phyloP scores from a whole-genome alignment of 2,113 vertebrate genomes.

The Litocranius walleri region DNA sequence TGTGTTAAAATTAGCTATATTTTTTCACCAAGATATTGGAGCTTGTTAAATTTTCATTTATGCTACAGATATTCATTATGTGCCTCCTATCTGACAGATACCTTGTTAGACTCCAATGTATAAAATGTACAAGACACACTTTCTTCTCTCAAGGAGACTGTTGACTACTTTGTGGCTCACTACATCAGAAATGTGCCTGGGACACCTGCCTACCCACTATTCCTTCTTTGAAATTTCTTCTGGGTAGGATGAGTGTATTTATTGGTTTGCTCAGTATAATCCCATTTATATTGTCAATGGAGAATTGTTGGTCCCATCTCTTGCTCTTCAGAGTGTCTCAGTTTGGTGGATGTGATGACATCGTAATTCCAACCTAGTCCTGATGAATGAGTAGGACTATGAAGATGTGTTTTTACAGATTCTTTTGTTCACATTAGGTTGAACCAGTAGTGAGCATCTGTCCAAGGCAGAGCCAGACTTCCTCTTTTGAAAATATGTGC shows the following conservation, averaged over 20 bases:
- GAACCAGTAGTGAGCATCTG: neutral
- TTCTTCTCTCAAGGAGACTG: neutral
- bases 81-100: neutral
- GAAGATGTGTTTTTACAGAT: neutral
- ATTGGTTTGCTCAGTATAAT: neutral
- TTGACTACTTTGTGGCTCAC: neutral
- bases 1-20: neutral
- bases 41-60: neutral
- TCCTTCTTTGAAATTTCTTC: neutral
- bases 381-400: neutral
- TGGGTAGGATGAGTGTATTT: neutral
- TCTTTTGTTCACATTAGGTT: neutral
- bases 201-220: neutral
- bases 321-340: neutral
- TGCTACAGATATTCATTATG: neutral
- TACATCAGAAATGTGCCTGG: neutral
- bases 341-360: neutral
- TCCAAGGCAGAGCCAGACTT: neutral
- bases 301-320: neutral
- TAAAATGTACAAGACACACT: neutral
- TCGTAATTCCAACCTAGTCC: neutral
- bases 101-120: neutral
- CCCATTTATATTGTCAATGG: neutral
- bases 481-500: neutral
- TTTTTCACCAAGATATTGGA: neutral